phyloP scores from a whole-genome alignment of 2,113 vertebrate species.

The Scomber japonicus region DNA sequence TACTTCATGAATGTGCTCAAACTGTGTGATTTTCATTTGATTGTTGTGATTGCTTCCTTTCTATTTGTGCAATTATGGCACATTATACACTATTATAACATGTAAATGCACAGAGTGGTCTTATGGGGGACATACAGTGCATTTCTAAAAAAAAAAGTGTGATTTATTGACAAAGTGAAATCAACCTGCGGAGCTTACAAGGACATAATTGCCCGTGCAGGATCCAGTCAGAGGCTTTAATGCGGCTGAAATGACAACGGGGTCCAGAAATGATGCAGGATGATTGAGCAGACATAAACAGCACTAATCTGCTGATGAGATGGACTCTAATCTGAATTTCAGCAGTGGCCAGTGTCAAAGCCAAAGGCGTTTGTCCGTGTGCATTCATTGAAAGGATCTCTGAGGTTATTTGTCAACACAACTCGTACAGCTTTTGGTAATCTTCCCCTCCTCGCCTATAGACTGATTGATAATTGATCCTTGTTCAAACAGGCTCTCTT shows the following conservation, averaged over 20 bases:
- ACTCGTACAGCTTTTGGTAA: conserved; percentile 58
- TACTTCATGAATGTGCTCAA: too few relatives aligned
- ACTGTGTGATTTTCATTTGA: too few relatives aligned
- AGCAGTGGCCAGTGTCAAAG: conserved; percentile 78
- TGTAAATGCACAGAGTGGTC: background rate
- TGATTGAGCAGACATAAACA: conserved; percentile 60
- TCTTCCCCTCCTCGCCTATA: conserved; percentile 53
- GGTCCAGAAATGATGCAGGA: conserved; percentile 8
- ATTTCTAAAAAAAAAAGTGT: background rate
- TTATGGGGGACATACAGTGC: background rate
- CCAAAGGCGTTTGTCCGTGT: conserved; percentile 81
- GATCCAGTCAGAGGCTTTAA: conserved; percentile 30
- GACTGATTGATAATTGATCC: conserved; percentile 85
- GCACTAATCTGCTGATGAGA: conserved; percentile 54
- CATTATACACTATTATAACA: conserved; percentile 10
- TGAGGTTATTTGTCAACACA: conserved; percentile 81
- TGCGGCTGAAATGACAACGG: conserved; percentile 18
- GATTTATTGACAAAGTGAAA: conserved; percentile 35
- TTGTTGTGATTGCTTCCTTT: background rate
- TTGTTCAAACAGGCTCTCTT: conserved; percentile 78
- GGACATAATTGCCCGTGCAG: conserved; percentile 23
- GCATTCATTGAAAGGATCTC: conserved; percentile 86
- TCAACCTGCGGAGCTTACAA: conserved; percentile 18
- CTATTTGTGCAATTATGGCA: background rate
- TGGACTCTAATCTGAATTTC: conserved; percentile 68